phyloP scores from a whole-genome alignment of 2,113 vertebrate species.

The Callipepla californica region DNA sequence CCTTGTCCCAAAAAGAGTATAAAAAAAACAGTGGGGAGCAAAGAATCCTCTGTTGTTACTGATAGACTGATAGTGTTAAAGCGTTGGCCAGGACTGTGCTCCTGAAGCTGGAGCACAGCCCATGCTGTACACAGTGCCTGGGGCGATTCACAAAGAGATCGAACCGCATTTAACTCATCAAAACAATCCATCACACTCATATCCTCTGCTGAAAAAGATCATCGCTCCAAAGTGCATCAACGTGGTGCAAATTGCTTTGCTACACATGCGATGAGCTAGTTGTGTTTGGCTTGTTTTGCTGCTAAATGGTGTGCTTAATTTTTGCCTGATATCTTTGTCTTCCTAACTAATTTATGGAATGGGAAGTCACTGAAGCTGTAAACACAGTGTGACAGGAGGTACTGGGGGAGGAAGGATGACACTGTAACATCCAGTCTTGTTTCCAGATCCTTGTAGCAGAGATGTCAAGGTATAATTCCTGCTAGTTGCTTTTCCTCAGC shows the following conservation, averaged over 20 bases:
- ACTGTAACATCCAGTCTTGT: neutral
- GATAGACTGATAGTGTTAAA: neutral
- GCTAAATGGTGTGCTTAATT: neutral
- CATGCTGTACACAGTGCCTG: neutral
- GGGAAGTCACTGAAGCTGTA: neutral
- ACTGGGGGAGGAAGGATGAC: neutral
- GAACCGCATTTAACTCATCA: conserved; percentile 60
- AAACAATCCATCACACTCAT: conserved; percentile 34
- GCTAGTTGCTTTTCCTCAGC: neutral
- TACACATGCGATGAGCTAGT: fast-evolving
- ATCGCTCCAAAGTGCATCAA: neutral
- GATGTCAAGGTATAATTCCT: neutral
- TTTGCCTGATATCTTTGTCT: neutral
- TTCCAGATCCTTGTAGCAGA: neutral
- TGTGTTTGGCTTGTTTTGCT: neutral
- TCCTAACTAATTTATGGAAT: neutral
- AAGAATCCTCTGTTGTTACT: neutral
- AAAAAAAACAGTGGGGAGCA: neutral
- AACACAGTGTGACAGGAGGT: neutral
- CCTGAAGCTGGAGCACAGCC: neutral
- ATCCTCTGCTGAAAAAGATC: neutral
- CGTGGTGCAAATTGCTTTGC: fast-evolving
- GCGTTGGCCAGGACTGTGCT: neutral
- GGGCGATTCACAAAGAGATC: conserved; percentile 12
- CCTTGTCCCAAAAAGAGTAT: neutral